Evolutionary conservation across 2,888 invertebrate genomes (phyloP).

Genomic region (Lasioglossum lativentre): DNA sequence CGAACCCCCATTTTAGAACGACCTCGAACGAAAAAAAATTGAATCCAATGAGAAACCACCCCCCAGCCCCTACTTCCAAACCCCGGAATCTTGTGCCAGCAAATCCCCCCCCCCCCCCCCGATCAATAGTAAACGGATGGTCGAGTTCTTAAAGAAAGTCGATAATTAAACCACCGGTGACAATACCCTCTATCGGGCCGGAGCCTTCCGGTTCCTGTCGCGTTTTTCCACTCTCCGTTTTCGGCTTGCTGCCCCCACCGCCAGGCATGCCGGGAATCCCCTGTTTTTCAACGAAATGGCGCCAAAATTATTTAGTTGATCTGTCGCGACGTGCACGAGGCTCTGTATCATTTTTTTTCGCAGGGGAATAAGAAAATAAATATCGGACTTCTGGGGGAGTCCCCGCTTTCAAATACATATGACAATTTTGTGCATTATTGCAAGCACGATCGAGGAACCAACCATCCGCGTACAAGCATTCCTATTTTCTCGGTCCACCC

Average conservation of each 20-base stretch:
- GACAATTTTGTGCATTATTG: too few species aligned
- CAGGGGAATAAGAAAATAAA: too few species aligned
- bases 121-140: constrained; percentile 33
- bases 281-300: not conserved
- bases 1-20: not conserved
- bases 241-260: not conserved
- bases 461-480: not conserved
- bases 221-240: not conserved
- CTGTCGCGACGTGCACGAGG: too few species aligned
- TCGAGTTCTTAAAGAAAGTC: constrained; percentile 36
- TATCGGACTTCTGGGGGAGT: too few species aligned
- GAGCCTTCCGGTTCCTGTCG: constrained; percentile 21
- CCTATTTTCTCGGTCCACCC: not conserved
- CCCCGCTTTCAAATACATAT: too few species aligned
- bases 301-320: not conserved
- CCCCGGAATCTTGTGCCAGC: constrained; percentile 15
- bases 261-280: not conserved
- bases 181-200: constrained; percentile 20
- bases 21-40: not conserved
- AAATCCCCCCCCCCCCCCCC: not conserved
- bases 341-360: too few species aligned
- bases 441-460: too few species aligned
- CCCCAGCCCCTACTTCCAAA: not conserved
- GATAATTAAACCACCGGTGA: constrained; percentile 39
- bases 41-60: constrained; percentile 5